These are phyloP conservation scores for Vireo altiloquus DNA, from an alignment of 2,113 vertebrate species.

Conservation along the genomic window DNA sequence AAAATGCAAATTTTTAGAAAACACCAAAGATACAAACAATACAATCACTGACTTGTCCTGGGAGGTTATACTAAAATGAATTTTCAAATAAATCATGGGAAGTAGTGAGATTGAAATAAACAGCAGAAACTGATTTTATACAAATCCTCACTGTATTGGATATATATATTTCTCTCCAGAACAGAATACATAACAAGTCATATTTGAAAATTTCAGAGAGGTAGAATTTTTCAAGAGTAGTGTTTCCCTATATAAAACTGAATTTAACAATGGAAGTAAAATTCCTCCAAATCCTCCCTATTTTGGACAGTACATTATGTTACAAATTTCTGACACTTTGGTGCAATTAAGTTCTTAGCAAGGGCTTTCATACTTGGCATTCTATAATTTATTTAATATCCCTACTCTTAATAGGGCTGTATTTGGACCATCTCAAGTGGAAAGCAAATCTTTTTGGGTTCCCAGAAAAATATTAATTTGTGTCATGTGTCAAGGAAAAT, in stretches of 20 bases:
- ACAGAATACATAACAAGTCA: background rate
- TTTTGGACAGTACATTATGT: background rate
- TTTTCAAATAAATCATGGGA: slow-evolving; percentile 12
- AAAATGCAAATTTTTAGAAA: slow-evolving; percentile 6
- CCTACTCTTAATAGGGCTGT: background rate
- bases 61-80: slow-evolving; percentile 4
- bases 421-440: background rate
- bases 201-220: background rate
- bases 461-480: background rate
- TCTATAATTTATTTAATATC: background rate
- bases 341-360: background rate
- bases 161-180: background rate
- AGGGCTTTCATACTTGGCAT: background rate
- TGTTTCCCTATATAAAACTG: background rate
- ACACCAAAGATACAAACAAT: slow-evolving; percentile 1
- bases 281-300: background rate
- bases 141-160: background rate
- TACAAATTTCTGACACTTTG: background rate
- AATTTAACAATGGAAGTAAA: background rate
- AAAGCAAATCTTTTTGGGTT: background rate
- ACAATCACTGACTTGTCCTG: slow-evolving; percentile 18
- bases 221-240: background rate
- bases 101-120: background rate
- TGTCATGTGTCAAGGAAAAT: background rate
- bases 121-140: background rate